Conservation (phyloP, 2,113 vertebrate genomes). For the Protomyctophum bolini region DNA sequence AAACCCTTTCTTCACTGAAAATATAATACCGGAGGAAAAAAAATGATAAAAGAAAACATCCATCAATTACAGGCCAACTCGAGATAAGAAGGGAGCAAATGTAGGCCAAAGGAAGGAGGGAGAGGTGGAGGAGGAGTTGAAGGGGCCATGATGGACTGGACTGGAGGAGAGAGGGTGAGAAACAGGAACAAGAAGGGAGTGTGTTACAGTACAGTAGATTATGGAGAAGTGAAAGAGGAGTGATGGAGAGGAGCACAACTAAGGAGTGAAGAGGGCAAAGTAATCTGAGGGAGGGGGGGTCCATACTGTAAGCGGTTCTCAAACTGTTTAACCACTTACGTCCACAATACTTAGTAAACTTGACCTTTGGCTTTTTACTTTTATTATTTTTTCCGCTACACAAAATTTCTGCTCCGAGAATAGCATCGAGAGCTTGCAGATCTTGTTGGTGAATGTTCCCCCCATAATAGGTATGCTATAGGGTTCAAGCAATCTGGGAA, state of each 20-base stretch:
- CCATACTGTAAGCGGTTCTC: no score
- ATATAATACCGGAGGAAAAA: not conserved
- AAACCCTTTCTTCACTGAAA: not conserved
- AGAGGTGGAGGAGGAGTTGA: not conserved
- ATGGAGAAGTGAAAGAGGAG: not conserved
- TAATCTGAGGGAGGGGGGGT: no score
- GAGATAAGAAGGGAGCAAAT: slow-evolving; percentile 24
- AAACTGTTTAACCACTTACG: no score
- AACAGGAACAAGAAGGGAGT: not conserved
- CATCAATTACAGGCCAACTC: slow-evolving; percentile 1
- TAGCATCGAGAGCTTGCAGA: no score
- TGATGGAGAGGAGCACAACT: not conserved
- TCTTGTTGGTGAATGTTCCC: no score
- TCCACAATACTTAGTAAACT: no score
- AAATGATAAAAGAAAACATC: slow-evolving; percentile 2
- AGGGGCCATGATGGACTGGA: not conserved
- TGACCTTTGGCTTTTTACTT: no score
- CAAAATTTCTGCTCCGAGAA: no score
- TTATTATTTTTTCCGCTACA: no score
- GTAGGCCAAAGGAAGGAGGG: slow-evolving; percentile 11
- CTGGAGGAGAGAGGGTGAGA: not conserved
- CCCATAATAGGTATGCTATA: no score
- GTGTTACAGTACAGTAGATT: slow-evolving; percentile 4
- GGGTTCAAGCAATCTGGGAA: no score
- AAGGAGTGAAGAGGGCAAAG: no score